Percentiles rank a stretch among this genome's conserved stretches.
Conservation (phyloP, 1,140 invertebrate species). For the Drosophila ficusphila region DNA sequence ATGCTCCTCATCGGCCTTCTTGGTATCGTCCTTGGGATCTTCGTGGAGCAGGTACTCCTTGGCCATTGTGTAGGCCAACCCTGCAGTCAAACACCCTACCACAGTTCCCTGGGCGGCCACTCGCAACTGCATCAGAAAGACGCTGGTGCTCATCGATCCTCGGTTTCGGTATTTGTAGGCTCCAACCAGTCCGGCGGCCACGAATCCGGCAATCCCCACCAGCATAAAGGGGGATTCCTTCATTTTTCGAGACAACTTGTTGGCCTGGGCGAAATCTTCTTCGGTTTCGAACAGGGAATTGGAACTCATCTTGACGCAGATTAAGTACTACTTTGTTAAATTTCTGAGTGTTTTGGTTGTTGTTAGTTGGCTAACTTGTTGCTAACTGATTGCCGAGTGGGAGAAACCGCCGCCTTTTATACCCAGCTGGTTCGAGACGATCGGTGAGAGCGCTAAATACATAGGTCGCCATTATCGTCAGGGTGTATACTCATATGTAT, state of each 20-base stretch:
- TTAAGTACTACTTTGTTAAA: not conserved
- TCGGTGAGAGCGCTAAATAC: constrained; percentile 7
- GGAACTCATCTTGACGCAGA: constrained; percentile 58
- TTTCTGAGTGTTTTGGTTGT: not conserved
- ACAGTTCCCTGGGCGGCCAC: constrained; percentile 93
- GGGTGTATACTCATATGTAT: not conserved
- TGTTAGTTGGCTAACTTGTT: constrained; percentile 24
- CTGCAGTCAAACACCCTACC: constrained; percentile 89
- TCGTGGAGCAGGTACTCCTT: constrained; percentile 86
- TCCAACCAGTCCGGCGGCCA: constrained; percentile 88
- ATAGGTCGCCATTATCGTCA: constrained; percentile 24
- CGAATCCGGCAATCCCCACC: constrained; percentile 88
- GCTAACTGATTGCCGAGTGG: constrained; percentile 47
- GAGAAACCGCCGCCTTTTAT: constrained; percentile 44
- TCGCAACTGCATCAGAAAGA: constrained; percentile 93
- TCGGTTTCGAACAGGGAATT: constrained; percentile 74
- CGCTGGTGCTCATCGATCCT: constrained; percentile 90
- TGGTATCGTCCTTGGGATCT: constrained; percentile 86
- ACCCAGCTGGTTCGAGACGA: constrained; percentile 2
- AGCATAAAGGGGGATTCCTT: constrained; percentile 89
- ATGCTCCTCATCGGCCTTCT: not conserved
- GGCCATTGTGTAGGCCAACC: constrained; percentile 88
- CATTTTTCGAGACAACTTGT: constrained; percentile 86
- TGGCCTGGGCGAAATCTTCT: constrained; percentile 85
- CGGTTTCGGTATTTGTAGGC: constrained; percentile 90